These are phyloP conservation scores for Bruchidius siliquastri DNA, from an alignment of 2,888 invertebrate species.

Conservation along the genomic window DNA sequence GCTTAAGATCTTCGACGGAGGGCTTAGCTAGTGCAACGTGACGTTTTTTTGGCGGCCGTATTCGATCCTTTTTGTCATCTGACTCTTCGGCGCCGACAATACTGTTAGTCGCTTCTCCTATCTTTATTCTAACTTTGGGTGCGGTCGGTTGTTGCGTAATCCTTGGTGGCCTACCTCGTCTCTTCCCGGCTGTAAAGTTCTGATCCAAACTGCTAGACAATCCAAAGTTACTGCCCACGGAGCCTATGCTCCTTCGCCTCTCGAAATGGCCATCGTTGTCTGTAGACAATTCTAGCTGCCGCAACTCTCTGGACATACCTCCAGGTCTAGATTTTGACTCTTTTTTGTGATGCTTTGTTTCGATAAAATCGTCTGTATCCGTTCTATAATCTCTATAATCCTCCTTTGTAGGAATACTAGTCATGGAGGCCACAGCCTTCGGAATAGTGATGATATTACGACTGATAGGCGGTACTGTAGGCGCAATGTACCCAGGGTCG, in stretches of 20 bases:
- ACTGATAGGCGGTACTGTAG: constrained; percentile 55
- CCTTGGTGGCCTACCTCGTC: constrained; percentile 43
- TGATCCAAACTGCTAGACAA: constrained; percentile 25
- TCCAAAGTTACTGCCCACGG: constrained; percentile 40
- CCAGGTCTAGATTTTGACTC: constrained; percentile 52
- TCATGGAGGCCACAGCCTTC: constrained; percentile 86
- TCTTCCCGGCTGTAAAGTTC: constrained; percentile 31
- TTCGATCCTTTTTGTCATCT: constrained; percentile 50
- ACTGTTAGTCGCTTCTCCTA: constrained; percentile 52
- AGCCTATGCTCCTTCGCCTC: constrained; percentile 50
- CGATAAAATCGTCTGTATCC: constrained; percentile 49
- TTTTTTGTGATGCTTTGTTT: constrained; percentile 64
- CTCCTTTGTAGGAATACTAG: constrained; percentile 78
- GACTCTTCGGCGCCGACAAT: constrained; percentile 45
- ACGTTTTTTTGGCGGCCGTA: constrained; percentile 80
- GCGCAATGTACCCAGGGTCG: constrained; percentile 58
- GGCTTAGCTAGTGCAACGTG: constrained; percentile 57
- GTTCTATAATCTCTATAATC: constrained; percentile 64
- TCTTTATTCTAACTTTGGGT: constrained; percentile 68
- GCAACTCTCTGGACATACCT: constrained; percentile 56
- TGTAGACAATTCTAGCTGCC: constrained; percentile 59
- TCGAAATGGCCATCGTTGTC: constrained; percentile 54
- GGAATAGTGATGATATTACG: constrained; percentile 78
- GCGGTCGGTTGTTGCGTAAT: constrained; percentile 32
- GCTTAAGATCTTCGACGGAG: constrained; percentile 72